phyloP scores from a whole-genome alignment of 2,888 invertebrate species.

The Sphinx pinastri region DNA sequence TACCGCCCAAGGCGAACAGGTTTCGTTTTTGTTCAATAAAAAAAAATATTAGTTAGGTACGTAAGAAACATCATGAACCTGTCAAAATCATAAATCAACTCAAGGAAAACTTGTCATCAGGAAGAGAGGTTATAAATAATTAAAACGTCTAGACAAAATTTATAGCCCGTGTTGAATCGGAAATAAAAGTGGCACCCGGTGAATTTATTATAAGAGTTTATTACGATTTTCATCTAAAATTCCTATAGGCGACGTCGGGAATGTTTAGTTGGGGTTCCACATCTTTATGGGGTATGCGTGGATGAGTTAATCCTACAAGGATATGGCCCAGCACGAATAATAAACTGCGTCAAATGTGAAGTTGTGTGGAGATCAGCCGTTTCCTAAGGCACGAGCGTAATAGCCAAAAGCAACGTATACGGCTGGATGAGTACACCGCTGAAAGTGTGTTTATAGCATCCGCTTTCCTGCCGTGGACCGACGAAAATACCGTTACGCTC shows the following conservation, averaged over 20 bases:
- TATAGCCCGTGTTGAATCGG: slow-evolving; percentile 26
- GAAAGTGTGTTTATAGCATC: slow-evolving; percentile 82
- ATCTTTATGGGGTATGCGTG: not conserved
- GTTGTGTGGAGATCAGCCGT: slow-evolving; percentile 36
- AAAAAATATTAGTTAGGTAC: slow-evolving; percentile 18
- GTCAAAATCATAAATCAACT: slow-evolving; percentile 27
- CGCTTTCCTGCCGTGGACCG: slow-evolving; percentile 79
- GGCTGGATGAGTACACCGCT: slow-evolving; percentile 60
- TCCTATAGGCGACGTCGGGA: slow-evolving; percentile 17
- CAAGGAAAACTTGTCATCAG: slow-evolving; percentile 26
- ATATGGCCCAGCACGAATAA: slow-evolving; percentile 9
- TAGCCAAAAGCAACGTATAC: slow-evolving; percentile 54
- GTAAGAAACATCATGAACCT: slow-evolving; percentile 12
- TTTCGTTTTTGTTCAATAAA: slow-evolving; percentile 9
- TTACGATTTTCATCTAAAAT: slow-evolving; percentile 13
- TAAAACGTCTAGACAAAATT: slow-evolving; percentile 28
- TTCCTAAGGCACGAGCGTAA: slow-evolving; percentile 37
- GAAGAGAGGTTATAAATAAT: slow-evolving; percentile 29
- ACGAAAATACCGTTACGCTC: slow-evolving; percentile 81
- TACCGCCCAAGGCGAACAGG: slow-evolving; percentile 23
- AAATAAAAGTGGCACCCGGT: slow-evolving; percentile 21
- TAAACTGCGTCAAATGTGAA: slow-evolving; percentile 6
- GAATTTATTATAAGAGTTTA: slow-evolving; percentile 23
- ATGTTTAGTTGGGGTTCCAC: slow-evolving; percentile 6
- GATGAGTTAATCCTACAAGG: slow-evolving; percentile 3